Evolutionary conservation across 2,113 vertebrate species (phyloP).

Genomic region (Tyrannus savana): DNA sequence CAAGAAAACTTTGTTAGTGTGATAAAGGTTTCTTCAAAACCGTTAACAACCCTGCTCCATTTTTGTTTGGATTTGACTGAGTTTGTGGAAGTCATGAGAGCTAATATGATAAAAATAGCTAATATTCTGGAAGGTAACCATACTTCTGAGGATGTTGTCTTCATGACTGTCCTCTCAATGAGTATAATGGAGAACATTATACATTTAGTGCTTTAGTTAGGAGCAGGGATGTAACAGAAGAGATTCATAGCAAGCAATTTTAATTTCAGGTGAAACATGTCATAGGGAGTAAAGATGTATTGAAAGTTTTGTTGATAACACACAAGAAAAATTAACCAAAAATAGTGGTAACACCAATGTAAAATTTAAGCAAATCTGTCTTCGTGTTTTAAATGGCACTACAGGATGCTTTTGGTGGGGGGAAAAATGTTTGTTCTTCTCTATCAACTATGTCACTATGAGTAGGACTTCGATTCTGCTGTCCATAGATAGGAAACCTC

Average conservation of each 20-base stretch:
- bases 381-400: neutral
- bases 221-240: neutral
- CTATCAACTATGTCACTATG: neutral
- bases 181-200: neutral
- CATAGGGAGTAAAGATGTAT: neutral
- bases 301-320: neutral
- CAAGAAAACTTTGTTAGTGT: neutral
- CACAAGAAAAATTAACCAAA: neutral
- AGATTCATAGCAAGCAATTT: neutral
- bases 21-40: neutral
- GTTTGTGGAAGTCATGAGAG: neutral
- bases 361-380: neutral
- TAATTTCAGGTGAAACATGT: neutral
- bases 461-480: neutral
- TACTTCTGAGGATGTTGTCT: neutral
- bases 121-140: neutral
- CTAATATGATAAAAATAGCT: neutral
- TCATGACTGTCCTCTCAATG: neutral
- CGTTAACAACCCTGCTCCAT: neutral
- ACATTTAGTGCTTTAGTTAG: neutral
- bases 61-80: neutral
- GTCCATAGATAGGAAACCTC: neutral
- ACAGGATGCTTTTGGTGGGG: neutral
- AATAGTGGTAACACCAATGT: neutral
- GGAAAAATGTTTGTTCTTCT: neutral